Conservation (phyloP, 23 tunicate species). For the Styela clava region DNA sequence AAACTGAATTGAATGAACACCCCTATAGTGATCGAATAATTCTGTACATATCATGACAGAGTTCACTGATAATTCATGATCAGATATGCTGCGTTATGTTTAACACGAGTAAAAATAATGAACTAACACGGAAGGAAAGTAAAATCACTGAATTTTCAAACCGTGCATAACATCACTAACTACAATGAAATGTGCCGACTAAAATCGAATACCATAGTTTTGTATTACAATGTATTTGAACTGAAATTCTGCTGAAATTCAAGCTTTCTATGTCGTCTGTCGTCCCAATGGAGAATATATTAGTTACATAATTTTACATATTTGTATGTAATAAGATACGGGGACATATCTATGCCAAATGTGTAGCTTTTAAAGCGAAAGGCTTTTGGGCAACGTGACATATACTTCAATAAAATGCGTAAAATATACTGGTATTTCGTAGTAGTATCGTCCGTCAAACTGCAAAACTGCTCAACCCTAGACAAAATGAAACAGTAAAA, state of each 20-base stretch:
- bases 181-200: not conserved
- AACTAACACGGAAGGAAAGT: no score
- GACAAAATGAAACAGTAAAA: no score
- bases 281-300: not conserved
- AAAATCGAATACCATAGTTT: not conserved
- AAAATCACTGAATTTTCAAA: no score
- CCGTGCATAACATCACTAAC: no score
- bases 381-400: not conserved
- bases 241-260: not conserved
- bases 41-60: no score
- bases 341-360: not conserved
- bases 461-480: no score
- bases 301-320: not conserved
- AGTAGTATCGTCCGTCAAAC: no score
- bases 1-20: no score
- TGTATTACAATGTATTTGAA: not conserved
- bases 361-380: not conserved
- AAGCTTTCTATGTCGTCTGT: not conserved
- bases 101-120: no score
- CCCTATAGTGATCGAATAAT: no score
- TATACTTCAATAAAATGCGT: not conserved
- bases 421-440: not conserved
- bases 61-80: no score
- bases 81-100: no score
- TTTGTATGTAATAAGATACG: not conserved